These are phyloP conservation scores for Eospalax fontanierii DNA, from an alignment of 2,797 vertebrate species.

Conservation along the genomic window DNA sequence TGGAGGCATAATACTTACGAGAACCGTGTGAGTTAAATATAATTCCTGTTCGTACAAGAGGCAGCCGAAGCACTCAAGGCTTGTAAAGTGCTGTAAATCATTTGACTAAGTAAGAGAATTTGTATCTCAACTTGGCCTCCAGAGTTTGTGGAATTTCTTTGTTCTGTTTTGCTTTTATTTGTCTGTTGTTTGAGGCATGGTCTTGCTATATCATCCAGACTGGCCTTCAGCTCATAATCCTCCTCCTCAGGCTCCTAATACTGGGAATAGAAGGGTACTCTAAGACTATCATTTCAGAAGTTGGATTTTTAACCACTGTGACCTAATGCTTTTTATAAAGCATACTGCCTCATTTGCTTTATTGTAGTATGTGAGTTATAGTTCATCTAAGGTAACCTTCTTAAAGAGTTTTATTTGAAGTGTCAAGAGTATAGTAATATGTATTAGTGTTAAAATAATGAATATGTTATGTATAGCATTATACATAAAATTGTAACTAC, in stretches of 20 bases:
- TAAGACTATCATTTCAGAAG: neutral
- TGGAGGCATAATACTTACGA: neutral
- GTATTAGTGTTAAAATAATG: slow-evolving; percentile 52
- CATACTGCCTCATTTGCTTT: neutral
- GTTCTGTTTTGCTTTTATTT: neutral
- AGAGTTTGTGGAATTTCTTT: neutral
- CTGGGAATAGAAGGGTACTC: neutral
- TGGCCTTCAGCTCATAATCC: neutral
- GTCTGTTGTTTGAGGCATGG: neutral
- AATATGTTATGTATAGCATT: slow-evolving; percentile 2
- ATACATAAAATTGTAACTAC: slow-evolving; percentile 31
- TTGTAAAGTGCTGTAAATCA: slow-evolving; percentile 38
- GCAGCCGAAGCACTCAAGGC: neutral
- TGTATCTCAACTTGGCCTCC: slow-evolving; percentile 9
- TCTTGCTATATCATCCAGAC: neutral
- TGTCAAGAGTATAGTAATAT: neutral
- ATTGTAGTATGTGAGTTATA: neutral
- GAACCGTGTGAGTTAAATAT: neutral
- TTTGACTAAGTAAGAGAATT: slow-evolving; percentile 34
- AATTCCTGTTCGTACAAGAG: slow-evolving; percentile 41
- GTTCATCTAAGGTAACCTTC: slow-evolving; percentile 46
- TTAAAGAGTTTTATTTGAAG: slow-evolving; percentile 58
- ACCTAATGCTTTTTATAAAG: slow-evolving; percentile 50
- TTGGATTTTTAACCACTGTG: slow-evolving; percentile 45
- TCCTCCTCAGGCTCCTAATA: neutral